Conservation (phyloP, 2,113 vertebrate species). For the Suncus etruscus region DNA sequence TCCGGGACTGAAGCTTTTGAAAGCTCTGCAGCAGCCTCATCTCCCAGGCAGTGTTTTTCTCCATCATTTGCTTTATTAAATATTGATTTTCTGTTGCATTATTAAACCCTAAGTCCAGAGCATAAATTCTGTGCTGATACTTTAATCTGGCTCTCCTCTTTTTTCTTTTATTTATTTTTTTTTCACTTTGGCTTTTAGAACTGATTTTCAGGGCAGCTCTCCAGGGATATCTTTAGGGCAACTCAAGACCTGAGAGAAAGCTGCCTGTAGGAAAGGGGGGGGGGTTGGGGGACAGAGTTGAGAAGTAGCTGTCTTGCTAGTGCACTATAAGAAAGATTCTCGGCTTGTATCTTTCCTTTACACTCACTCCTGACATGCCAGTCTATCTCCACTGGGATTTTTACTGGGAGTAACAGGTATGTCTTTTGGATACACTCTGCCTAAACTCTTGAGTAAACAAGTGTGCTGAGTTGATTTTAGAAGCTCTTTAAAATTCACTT, state of each 20-base stretch:
- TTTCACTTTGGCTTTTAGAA: constrained; percentile 80
- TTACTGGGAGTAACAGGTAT: background rate
- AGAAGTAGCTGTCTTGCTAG: background rate
- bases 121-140: constrained; percentile 90
- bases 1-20: constrained; percentile 82
- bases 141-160: constrained; percentile 86
- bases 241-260: constrained; percentile 62
- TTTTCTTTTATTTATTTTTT: constrained; percentile 49
- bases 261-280: constrained; percentile 46
- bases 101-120: constrained; percentile 90
- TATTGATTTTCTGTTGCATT: constrained; percentile 93
- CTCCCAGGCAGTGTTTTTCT: constrained; percentile 88
- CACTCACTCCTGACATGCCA: background rate
- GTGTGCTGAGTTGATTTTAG: background rate
- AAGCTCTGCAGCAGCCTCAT: constrained; percentile 86
- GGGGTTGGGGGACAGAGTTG: background rate
- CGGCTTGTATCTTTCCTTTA: background rate
- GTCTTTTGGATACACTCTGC: too few relatives aligned
- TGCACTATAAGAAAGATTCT: background rate
- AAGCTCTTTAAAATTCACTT: background rate
- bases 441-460: constrained; percentile 3
- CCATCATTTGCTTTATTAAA: constrained; percentile 93
- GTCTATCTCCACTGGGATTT: background rate
- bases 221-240: constrained; percentile 67
- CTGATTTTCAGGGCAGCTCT: constrained; percentile 79